These are phyloP conservation scores for Margarornis squamiger DNA, from an alignment of 2,797 vertebrate genomes.

Conservation along the genomic window DNA sequence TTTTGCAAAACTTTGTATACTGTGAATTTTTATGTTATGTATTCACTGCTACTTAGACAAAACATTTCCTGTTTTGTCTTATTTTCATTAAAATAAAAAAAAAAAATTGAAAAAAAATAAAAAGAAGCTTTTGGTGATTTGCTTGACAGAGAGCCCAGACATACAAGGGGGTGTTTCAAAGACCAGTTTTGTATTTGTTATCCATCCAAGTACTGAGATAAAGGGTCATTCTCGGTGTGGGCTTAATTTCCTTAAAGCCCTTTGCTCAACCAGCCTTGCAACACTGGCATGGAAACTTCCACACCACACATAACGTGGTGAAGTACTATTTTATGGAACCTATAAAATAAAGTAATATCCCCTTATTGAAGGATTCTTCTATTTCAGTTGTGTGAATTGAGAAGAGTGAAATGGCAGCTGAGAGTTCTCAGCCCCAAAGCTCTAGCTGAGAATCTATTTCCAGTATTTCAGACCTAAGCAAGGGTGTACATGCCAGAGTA, in stretches of 20 bases:
- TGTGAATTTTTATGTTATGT: background rate
- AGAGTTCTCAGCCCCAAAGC: background rate
- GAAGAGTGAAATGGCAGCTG: background rate
- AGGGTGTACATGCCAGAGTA: background rate
- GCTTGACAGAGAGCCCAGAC: background rate
- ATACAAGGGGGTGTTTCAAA: background rate
- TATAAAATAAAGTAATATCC: background rate
- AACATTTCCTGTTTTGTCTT: background rate
- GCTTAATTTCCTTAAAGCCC: background rate
- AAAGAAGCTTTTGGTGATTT: background rate
- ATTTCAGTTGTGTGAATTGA: background rate
- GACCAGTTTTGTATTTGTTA: background rate
- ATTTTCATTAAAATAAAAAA: background rate
- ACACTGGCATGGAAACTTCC: rapidly evolving
- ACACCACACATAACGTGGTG: rapidly evolving
- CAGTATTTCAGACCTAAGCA: background rate
- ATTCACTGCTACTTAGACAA: background rate
- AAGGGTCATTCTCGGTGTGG: background rate
- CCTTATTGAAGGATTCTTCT: background rate
- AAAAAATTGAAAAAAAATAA: background rate
- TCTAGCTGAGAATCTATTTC: background rate
- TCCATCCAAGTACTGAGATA: background rate
- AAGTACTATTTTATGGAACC: background rate
- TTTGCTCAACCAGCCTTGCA: background rate
- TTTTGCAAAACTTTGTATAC: background rate